Evolutionary conservation across 2,888 invertebrate genomes (phyloP), one percentile per base, ranked within the genome.

Genomic region (Lissonota sp.): DNA sequence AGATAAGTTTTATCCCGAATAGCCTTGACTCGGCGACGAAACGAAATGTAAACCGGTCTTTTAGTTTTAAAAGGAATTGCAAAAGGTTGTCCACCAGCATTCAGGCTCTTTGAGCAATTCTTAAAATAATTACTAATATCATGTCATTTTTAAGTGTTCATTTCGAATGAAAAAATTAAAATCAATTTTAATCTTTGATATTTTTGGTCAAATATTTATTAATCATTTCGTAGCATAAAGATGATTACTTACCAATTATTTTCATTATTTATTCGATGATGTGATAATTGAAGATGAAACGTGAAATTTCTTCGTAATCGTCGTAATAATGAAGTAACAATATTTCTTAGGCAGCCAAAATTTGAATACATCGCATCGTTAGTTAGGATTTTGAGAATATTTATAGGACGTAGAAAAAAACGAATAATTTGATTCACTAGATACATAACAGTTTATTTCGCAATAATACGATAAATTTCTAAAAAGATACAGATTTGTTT

Each of bases 381-480:
- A 72, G 58, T 62, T 67, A 44, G 63, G 58, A 74, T 46, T 53
- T 64, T 40, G 14, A 7, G 74, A 79, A 64, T 67, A 67, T 62
- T 80, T 72, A 75, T 75, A 26, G 26, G 57, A 60, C 67, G 76
- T 75, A 75, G 67, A 67, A 79, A 82, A 64, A 5, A 44, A 12
- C 75, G 72, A 79, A 53, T 79, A 53, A 40, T 62, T 44, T 16
- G 16, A 42, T 51, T 75, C 63, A 12, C 63, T 80, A 73, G 55
- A 42, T 78, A 84, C 83, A 84, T 88, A 88, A 90, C 85, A 88
- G 84, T 90, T 89, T 90, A 90, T 90, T 90, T 83, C 75, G 76
- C 81, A 84, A 83, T 87, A 87, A 80, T 85, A 83, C 80, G 84
- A 87, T 88, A 87, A 89, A 88, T 88, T 86, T 88, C 86, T 88